Evolutionary conservation across 2,888 invertebrate species (phyloP), one percentile per base, ranked within the genome.

Genomic region (Griposia aprilina): DNA sequence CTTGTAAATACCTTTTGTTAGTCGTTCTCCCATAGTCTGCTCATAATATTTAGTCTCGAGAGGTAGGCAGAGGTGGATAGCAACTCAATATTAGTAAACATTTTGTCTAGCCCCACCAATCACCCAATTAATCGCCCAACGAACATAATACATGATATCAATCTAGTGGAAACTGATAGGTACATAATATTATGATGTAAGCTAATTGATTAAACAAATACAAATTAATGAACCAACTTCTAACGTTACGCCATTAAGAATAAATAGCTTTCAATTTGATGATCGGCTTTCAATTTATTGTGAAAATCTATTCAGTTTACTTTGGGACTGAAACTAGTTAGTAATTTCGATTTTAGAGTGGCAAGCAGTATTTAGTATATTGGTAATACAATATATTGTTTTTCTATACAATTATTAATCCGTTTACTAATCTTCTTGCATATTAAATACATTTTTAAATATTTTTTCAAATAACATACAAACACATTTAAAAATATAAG

Each of bases 171-270:
- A 74, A 82, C 71, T 23, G 67, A 82, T 76, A 76, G 30, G 30
- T 23, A 52, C 23, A 17, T 17, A 55, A 59, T 60, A 30, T 36
- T n/a, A 45, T 23, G 55, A 60, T 23, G 36, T 55, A 60, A 30
- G 55, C 26, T 76, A 73, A 83, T 85, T 85, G 66, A 82, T 76
- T 62, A 59, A 73, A 75, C 60, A 62, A 85, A 82, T 50, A 76
- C 65, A 52, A 67, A 73, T 76, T 76, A 66, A 63, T 66, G 48
- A 85, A 41, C 55, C 52, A 30, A 50, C 50, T 77, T 77, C 41
- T 50, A 50, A 55, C 17, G 30, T 75, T 55, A 65, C 73, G 60
- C 11, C 52, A 50, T 70, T 48, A 2, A n/a, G n/a, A 68, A 60
- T 59, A 57, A 68, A 60, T 59, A 57, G 23, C 26, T 55, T 62